phyloP scores from a whole-genome alignment of 1,140 invertebrate species.

The Drosophila nasuta region DNA sequence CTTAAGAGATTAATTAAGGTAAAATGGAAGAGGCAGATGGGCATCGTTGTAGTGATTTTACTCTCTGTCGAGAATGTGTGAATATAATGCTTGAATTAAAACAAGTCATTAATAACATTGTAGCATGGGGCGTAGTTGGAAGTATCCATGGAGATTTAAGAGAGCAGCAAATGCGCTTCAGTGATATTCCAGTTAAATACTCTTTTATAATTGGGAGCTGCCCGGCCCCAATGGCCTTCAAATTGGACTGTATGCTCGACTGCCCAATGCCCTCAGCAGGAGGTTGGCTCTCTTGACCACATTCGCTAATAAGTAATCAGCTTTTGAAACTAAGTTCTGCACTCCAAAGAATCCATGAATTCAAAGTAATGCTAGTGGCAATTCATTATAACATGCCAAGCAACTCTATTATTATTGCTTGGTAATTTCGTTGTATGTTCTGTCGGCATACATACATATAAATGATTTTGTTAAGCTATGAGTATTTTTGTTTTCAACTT shows the following conservation, averaged over 20 bases:
- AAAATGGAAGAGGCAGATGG: too few relatives aligned
- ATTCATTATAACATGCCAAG: slow-evolving; percentile 29
- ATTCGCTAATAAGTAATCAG: slow-evolving; percentile 45
- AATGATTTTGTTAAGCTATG: slow-evolving; percentile 29
- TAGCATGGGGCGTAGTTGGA: slow-evolving; percentile 22
- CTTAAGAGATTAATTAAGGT: too few relatives aligned
- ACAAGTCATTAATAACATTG: slow-evolving; percentile 23
- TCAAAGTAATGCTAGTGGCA: slow-evolving; percentile 45
- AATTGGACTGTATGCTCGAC: slow-evolving; percentile 59
- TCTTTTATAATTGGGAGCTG: slow-evolving; percentile 58
- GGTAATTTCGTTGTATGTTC: slow-evolving; percentile 16
- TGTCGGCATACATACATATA: slow-evolving; percentile 27
- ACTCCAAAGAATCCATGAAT: slow-evolving; percentile 31
- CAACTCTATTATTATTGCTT: slow-evolving; percentile 3
- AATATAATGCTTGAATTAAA: not conserved
- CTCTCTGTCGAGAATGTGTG: too few relatives aligned
- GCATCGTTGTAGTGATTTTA: too few relatives aligned
- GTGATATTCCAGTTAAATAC: slow-evolving; percentile 75
- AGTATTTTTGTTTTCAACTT: not conserved
- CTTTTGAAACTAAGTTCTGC: slow-evolving; percentile 38
- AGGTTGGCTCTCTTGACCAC: slow-evolving; percentile 35
- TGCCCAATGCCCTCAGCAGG: slow-evolving; percentile 46
- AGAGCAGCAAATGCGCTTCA: slow-evolving; percentile 22
- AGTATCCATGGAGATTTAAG: not conserved
- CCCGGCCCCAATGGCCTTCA: slow-evolving; percentile 64